These are phyloP conservation scores for Capricornis sumatraensis DNA, from an alignment of 2,113 vertebrate genomes.

Conservation along the genomic window DNA sequence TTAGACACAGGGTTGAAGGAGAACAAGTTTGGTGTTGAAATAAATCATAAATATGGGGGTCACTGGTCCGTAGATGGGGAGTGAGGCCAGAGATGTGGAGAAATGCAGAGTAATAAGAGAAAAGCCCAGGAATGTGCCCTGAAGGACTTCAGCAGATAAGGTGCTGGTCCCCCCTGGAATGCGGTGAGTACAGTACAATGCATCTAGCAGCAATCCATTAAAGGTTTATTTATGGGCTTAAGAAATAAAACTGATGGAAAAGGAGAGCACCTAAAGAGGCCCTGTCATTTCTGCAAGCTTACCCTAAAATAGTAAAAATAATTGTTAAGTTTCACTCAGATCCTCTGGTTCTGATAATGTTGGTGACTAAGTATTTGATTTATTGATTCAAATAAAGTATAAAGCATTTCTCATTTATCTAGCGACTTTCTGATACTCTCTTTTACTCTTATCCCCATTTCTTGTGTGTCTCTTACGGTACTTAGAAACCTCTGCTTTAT, in stretches of 20 bases:
- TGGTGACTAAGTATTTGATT: background rate
- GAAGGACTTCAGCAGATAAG: background rate
- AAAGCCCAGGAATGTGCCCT: background rate
- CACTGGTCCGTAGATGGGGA: background rate
- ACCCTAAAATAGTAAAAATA: background rate
- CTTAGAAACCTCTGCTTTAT: background rate
- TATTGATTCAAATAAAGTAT: background rate
- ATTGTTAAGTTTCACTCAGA: fast-evolving
- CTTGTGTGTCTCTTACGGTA: background rate
- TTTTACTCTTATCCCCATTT: background rate
- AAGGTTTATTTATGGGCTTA: background rate
- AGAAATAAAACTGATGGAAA: background rate
- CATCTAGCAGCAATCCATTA: background rate
- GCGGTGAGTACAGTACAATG: fast-evolving
- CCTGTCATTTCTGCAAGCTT: background rate
- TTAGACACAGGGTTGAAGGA: background rate
- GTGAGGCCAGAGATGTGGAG: background rate
- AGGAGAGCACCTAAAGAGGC: background rate
- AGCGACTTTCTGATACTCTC: background rate
- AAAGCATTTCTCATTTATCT: background rate
- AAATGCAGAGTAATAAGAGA: background rate
- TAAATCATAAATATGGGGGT: background rate
- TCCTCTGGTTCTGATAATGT: background rate
- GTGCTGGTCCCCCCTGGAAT: too few relatives aligned
- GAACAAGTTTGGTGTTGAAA: background rate